Evolutionary conservation across 1,140 invertebrate genomes (phyloP), one percentile per base, ranked within the genome.

Genomic region (Dryas iulia): DNA sequence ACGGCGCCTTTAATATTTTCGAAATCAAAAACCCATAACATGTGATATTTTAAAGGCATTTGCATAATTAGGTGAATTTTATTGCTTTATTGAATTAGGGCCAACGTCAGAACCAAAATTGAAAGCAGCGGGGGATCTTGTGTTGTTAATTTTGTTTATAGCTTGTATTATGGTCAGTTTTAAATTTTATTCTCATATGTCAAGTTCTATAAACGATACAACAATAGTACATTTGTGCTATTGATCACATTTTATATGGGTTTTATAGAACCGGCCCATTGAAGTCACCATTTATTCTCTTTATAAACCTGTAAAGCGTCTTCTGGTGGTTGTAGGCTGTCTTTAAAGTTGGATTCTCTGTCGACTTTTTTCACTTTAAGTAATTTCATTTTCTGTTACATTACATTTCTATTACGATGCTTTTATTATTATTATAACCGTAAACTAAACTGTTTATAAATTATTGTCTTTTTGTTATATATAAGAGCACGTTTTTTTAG

Each of bases 1-100:
- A 88, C 82, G 80, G 80, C 79, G 76, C 76, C 74, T 79, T 79
- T 86, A 78, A 89, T 89, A 87, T 86, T 87, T 86, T 86, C 82
- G 53, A 23, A 69, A 58, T 81, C 66, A 82, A 89, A 87, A 87
- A 86, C 78, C 81, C 81, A 84, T 86, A 88, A 87, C 81, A 73
- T 78, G 71, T 79, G 81, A 87, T 86, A 88, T 87, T 91, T 86
- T 82, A 86, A 86, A 83, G 64, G 82, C 86, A 91, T 91, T 91
- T 91, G 84, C 89, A 91, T 91, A 90, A 91, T 91, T 91, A 91
- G 89, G 89, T 91, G 87, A 89, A 90, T 90, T 91, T 91, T 91
- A 91, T 91, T 83, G 87, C 89, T 91, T 90, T 91, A 91, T 91
- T 91, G 89, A 91, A 91, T 91, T 91, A 91, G 85, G 83, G 83